Evolutionary conservation across 2,797 vertebrate genomes (phyloP), one percentile per base, ranked within the genome.

Genomic region (Limosa lapponica): DNA sequence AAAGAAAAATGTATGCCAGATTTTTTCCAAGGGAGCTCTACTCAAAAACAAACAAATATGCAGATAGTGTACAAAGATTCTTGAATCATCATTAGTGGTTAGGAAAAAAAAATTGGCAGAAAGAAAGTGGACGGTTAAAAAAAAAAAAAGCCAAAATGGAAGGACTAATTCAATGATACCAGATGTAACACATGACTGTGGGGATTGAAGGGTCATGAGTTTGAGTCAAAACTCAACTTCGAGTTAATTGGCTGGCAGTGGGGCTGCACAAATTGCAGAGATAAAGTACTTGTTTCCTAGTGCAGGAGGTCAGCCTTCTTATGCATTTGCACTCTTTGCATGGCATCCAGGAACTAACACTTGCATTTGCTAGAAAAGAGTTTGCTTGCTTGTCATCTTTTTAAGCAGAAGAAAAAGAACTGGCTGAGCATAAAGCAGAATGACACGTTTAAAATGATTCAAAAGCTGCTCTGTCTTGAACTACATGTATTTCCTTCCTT

Each of bases 221-320:
- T 97, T 97, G 95, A 98, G 96, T 98, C 96, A 98, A 98, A 98
- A 98, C 97, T 98, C 97, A 98, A 95, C 94, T 96, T 97, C 87
- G 84, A 97, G 97, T 97, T 98, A 98, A 98, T 98, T 98, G 97
- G 96, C 94, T 98, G 87, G 90, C 89, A 88, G 92, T 97, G 93
- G 89, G 91, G 92, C 93, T 95, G 66, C 87, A 97, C 91, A 97
- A 97, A 97, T 94, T 97, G 95, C 95, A 82, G 94, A 96, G 95
- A 96, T 90, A 93, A 79, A 72, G 92, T 90, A 93, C 88, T 97
- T 97, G 94, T 97, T 97, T 97, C 88, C 88, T 87, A 83, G 88
- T 82, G 83, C 75, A 81, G 90, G 80, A 89, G 94, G 93, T 96
- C 93, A 88, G 71, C 93, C 65, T 87, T 93, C 92, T 89, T 93